Percentiles rank a stretch among this genome's conserved stretches.
Conservation (phyloP, 2,888 invertebrate genomes). For the Nebria brevicollis region DNA sequence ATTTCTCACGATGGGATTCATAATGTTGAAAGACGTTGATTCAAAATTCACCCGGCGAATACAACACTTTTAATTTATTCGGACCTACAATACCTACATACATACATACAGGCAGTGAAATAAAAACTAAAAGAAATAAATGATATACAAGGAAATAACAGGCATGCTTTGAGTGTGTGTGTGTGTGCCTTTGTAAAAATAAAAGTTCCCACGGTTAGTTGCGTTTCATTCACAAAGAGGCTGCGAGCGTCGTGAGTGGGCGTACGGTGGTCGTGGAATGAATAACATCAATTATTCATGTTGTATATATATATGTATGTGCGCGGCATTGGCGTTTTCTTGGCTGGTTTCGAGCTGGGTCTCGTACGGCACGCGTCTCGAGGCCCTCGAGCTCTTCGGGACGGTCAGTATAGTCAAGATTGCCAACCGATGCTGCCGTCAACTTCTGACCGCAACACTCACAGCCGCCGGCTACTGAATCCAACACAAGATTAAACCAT, state of each 20-base stretch:
- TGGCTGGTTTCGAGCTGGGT: conserved; percentile 3
- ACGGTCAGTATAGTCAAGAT: neutral
- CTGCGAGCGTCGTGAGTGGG: conserved; percentile 39
- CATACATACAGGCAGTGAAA: neutral
- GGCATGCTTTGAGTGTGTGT: neutral
- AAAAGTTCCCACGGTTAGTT: conserved; percentile 38
- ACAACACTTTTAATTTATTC: conserved; percentile 39
- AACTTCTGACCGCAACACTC: conserved; percentile 21
- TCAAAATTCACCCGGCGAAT: conserved; percentile 35
- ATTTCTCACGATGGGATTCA: conserved; percentile 36
- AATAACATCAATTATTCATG: conserved; percentile 41
- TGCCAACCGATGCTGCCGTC: conserved; percentile 9
- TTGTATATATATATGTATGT: neutral
- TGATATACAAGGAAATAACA: neutral
- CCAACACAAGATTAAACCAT: neutral
- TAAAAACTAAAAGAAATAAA: conserved; percentile 2
- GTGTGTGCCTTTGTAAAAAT: neutral
- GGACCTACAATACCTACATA: conserved; percentile 8
- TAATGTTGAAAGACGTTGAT: conserved; percentile 40
- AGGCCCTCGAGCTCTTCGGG: conserved; percentile 3
- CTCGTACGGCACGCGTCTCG: conserved; percentile 20
- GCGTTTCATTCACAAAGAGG: conserved; percentile 38
- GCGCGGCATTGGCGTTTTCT: neutral
- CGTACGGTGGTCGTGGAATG: conserved; percentile 13
- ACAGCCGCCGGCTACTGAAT: conserved; percentile 9